Conservation (phyloP, 2,797 vertebrate species). For the Orientallactaga sibirica region DNA sequence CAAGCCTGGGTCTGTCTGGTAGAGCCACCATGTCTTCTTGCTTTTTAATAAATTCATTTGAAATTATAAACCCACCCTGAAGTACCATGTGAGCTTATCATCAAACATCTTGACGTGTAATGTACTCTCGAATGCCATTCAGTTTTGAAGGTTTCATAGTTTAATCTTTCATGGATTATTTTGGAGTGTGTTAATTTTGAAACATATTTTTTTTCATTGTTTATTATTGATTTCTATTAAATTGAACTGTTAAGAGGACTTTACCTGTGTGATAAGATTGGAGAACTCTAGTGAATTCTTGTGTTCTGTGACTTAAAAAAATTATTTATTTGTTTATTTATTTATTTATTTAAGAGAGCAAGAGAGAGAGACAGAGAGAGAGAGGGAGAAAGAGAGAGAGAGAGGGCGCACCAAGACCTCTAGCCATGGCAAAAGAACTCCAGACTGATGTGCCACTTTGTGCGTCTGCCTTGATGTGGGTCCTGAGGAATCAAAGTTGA, state of each 20-base stretch:
- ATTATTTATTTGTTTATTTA: too few relatives aligned
- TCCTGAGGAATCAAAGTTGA: too few relatives aligned
- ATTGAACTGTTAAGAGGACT: neutral
- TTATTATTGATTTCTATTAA: constrained; percentile 32
- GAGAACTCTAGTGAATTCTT: constrained; percentile 21
- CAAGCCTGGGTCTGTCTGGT: neutral
- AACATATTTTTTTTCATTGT: constrained; percentile 17
- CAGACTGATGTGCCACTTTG: too few relatives aligned
- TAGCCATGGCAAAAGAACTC: too few relatives aligned
- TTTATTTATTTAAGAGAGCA: too few relatives aligned
- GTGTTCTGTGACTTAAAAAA: neutral
- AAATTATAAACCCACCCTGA: neutral
- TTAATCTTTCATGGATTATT: neutral
- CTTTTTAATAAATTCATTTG: neutral
- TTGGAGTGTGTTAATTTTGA: neutral
- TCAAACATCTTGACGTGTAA: neutral
- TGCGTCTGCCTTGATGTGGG: too few relatives aligned
- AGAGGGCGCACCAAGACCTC: too few relatives aligned
- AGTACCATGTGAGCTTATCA: neutral
- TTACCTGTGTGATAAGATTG: constrained; percentile 7
- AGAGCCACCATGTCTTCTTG: neutral
- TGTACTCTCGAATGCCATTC: neutral
- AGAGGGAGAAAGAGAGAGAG: too few relatives aligned
- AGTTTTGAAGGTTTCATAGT: constrained; percentile 24
- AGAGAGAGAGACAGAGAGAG: too few relatives aligned